phyloP scores from a whole-genome alignment of 1,140 invertebrate genomes.

The Lamellibrachia luymesi region DNA sequence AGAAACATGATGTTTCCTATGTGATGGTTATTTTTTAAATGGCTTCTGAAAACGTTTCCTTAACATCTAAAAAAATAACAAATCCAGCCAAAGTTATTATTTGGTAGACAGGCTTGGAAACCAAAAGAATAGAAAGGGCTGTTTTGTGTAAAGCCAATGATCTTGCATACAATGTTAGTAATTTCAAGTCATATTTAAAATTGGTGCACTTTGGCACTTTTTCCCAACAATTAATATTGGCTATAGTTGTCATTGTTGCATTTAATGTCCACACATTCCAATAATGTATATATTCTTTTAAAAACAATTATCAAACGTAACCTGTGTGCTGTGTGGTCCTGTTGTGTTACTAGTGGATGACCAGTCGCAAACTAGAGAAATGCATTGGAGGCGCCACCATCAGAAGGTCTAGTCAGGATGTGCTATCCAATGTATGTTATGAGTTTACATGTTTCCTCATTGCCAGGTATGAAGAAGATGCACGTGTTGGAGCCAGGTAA shows the following conservation, averaged over 20 bases:
- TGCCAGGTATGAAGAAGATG: constrained; percentile 36
- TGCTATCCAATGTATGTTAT: not conserved
- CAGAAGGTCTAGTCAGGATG: not conserved
- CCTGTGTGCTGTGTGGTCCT: too few relatives aligned
- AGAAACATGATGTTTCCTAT: not conserved
- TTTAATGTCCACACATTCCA: too few relatives aligned
- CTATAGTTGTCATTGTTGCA: not conserved
- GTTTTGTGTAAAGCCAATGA: not conserved
- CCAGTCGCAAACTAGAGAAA: too few relatives aligned
- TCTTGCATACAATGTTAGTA: too few relatives aligned
- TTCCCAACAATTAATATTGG: too few relatives aligned
- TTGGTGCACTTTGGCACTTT: too few relatives aligned
- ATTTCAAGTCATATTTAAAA: too few relatives aligned
- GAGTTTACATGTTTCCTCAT: not conserved
- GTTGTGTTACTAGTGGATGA: too few relatives aligned
- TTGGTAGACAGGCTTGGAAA: not conserved
- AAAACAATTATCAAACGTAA: too few relatives aligned
- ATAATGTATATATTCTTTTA: too few relatives aligned
- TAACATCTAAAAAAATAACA: not conserved
- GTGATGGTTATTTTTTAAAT: not conserved
- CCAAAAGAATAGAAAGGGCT: not conserved
- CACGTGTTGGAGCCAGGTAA: constrained; percentile 45
- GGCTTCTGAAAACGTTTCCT: not conserved
- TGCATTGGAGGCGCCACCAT: too few relatives aligned
- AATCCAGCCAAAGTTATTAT: not conserved